These are phyloP conservation scores for Coronaproctus castanopsis DNA, from an alignment of 2,888 invertebrate species.

Conservation along the genomic window DNA sequence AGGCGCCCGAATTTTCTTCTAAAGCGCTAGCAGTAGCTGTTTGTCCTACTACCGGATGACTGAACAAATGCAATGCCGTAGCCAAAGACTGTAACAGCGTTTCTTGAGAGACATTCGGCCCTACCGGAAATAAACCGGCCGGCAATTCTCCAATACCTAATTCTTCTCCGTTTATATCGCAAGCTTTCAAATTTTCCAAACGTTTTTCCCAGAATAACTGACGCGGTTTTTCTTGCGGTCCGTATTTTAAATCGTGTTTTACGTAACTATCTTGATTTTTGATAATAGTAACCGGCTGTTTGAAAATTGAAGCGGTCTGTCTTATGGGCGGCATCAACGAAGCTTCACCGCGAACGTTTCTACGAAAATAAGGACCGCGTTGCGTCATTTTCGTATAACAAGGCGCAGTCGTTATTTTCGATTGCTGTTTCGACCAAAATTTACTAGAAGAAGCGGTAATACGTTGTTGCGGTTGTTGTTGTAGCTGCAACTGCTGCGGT, in stretches of 20 bases:
- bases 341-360: constrained; percentile 65
- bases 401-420: background rate
- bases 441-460: no score
- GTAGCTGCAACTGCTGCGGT: no score
- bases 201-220: constrained; percentile 66
- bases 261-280: constrained; percentile 80
- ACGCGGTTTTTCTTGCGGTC: constrained; percentile 77
- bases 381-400: background rate
- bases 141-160: constrained; percentile 71
- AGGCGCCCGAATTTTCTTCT: constrained; percentile 81
- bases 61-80: constrained; percentile 78
- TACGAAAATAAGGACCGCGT: no score
- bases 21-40: constrained; percentile 59
- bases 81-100: constrained; percentile 82
- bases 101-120: constrained; percentile 68
- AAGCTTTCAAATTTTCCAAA: constrained; percentile 50
- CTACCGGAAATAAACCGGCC: constrained; percentile 56
- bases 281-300: constrained; percentile 92
- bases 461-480: no score
- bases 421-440: no score
- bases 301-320: constrained; percentile 95
- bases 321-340: constrained; percentile 83
- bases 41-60: constrained; percentile 75
- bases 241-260: constrained; percentile 72
- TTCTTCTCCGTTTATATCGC: constrained; percentile 65